Conservation (phyloP, 2,888 invertebrate species). For the Sericinus montela region DNA sequence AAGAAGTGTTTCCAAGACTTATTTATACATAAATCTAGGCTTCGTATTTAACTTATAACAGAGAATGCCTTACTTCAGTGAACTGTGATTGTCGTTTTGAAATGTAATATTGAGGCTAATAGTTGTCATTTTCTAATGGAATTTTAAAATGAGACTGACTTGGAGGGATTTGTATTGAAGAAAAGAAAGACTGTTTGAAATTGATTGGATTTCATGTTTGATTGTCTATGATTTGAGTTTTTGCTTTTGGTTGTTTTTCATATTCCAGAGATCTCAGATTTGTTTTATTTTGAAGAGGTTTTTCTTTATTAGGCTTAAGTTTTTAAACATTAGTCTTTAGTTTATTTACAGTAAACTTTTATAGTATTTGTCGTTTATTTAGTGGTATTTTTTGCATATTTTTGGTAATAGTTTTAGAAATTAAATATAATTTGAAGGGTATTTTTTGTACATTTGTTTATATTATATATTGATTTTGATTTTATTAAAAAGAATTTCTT, state of each 20-base stretch:
- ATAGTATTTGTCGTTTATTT: slow-evolving; percentile 3
- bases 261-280: slow-evolving; percentile 48
- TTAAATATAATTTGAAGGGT: no score
- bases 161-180: slow-evolving; percentile 3
- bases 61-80: slow-evolving; percentile 37
- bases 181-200: background rate
- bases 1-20: background rate
- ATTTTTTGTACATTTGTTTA: no score
- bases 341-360: slow-evolving; percentile 2
- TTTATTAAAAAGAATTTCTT: no score
- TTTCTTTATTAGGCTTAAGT: slow-evolving; percentile 23
- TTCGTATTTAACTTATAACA: slow-evolving; percentile 8
- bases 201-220: slow-evolving; percentile 4
- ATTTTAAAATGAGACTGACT: slow-evolving; percentile 14
- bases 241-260: slow-evolving; percentile 24
- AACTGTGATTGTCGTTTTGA: slow-evolving; percentile 34
- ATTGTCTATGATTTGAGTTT: slow-evolving; percentile 26
- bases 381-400: slow-evolving; percentile 40
- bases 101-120: slow-evolving; percentile 32
- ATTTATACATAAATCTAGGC: background rate
- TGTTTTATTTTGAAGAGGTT: slow-evolving; percentile 31
- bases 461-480: no score
- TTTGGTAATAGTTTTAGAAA: slow-evolving; percentile 6
- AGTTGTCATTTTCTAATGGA: slow-evolving; percentile 21
- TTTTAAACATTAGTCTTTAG: slow-evolving; percentile 22